Conservation (phyloP, 2,797 vertebrate genomes). For the Rhadinocentrus ornatus region DNA sequence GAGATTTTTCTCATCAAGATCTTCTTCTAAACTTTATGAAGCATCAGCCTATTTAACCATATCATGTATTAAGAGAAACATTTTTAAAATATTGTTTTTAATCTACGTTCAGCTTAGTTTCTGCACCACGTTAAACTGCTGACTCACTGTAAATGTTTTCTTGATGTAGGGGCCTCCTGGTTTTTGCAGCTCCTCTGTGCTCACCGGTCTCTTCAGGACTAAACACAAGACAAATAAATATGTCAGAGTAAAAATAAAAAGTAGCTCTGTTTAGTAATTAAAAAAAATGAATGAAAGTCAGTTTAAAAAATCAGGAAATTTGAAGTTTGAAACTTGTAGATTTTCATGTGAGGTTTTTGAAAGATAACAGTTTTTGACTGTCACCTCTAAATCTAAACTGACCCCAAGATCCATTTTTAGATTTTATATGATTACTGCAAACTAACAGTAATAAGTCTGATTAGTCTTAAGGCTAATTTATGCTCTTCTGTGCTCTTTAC, state of each 20-base stretch:
- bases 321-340: no score
- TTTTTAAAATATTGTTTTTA: no score
- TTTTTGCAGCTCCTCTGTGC: slow-evolving; percentile 87
- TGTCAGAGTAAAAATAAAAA: no score
- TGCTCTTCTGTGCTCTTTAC: no score
- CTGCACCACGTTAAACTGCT: neutral
- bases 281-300: neutral
- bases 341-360: no score
- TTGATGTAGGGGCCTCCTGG: slow-evolving; percentile 86
- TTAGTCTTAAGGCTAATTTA: neutral
- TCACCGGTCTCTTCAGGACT: slow-evolving; percentile 88
- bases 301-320: neutral
- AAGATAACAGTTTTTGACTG: no score
- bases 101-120: neutral
- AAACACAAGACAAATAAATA: neutral
- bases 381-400: no score
- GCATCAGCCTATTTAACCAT: neutral
- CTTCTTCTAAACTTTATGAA: neutral
- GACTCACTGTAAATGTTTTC: slow-evolving; percentile 88
- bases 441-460: no score
- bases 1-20: neutral
- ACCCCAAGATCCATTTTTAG: no score
- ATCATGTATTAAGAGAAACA: neutral
- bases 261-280: no score
- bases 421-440: no score